These are phyloP conservation scores for Catharus ustulatus DNA, from an alignment of 2,797 vertebrate species.

Conservation along the genomic window DNA sequence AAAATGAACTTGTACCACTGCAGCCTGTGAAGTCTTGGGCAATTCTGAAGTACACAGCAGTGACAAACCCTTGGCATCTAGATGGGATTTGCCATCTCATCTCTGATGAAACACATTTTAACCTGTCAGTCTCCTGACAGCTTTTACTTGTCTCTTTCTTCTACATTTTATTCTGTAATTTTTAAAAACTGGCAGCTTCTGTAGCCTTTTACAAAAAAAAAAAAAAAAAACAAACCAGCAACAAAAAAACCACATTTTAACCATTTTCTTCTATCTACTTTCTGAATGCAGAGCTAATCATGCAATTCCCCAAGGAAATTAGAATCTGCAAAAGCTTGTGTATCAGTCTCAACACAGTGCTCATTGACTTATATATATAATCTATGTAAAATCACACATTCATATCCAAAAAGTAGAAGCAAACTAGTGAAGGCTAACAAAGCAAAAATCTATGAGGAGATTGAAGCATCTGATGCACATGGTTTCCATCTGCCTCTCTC, in stretches of 20 bases:
- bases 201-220: background rate
- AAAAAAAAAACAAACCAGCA: background rate
- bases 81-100: background rate
- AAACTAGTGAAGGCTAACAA: background rate
- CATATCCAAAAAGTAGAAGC: background rate
- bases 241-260: background rate
- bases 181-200: background rate
- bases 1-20: background rate
- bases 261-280: background rate
- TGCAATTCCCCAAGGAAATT: background rate
- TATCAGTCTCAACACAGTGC: background rate
- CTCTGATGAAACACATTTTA: background rate
- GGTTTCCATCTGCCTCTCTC: background rate
- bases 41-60: background rate
- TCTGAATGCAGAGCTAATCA: background rate
- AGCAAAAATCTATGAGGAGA: background rate
- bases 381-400: background rate
- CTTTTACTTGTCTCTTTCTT: background rate
- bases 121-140: constrained; percentile 3
- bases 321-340: background rate
- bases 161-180: background rate
- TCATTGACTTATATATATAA: background rate
- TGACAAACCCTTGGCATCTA: background rate
- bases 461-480: background rate
- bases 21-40: background rate